Evolutionary conservation across 2,113 vertebrate genomes (phyloP), one percentile per base, ranked within the genome.

Genomic region (Corydoras sp.): DNA sequence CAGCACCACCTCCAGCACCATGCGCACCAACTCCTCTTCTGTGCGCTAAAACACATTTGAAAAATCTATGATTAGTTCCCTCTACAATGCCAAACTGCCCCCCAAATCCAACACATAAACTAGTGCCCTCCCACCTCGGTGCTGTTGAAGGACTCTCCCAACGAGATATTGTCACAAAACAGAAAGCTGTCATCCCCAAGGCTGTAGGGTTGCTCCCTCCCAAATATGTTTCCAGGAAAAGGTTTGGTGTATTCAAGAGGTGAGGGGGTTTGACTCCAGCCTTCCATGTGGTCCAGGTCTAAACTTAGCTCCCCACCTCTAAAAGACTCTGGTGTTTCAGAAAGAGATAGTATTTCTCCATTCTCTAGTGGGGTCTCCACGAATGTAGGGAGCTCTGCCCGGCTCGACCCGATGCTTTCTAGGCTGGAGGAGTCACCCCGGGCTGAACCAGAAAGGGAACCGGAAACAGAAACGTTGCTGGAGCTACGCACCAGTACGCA

Each of bases 1-100:
- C 68, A 91, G 88, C 55, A 99, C 81, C 31, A 95, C 91, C 83
- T 92, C 91, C 83, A 93, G 87, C 76, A 99, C 85, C 86, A 98
- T 88, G 62, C 86, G 88, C 65, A 89, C 62, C 73, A 99, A 90
- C 55, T 99, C 95, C 74, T 94, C 94, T 74, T 96, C 95, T 24
- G 68, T 84, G 82, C 94, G 92, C 83, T 77, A 70, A 64, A 50
- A 73, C 54, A 59, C 65, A 58, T 10, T n/a, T 24, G 65, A 43
- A 43, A 8, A 4, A 43, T 0, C 35, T 43, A 24, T 10, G 12
- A 14, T 11, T n/a, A 14, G 5, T 11, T 43, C 14, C 32, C 9
- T 14, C 9, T 43, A 35, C 31, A n/a, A 32, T 30, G 12, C 3
- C n/a, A 8, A 67, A 58, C 32, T 31, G 18, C 18, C 18, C 18